These are phyloP conservation scores for Sinocyclocheilus maitianheensis DNA, from an alignment of 2,113 vertebrate genomes.

Conservation along the genomic window DNA sequence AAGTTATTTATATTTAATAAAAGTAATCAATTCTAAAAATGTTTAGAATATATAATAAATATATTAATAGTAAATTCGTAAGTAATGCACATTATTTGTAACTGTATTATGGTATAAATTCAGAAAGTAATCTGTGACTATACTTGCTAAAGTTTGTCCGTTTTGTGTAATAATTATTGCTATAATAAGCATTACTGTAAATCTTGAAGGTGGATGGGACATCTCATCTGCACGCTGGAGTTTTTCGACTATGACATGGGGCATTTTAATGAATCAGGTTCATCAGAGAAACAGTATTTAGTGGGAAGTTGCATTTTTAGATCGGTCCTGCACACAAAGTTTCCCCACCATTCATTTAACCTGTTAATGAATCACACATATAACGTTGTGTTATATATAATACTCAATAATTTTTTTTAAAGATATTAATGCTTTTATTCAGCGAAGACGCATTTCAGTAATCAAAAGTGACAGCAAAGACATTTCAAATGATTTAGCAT, in stretches of 20 bases:
- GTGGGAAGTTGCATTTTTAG: conserved; percentile 7
- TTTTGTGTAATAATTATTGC: background rate
- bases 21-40: background rate
- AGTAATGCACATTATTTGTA: background rate
- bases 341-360: background rate
- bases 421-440: background rate
- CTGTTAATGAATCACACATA: background rate
- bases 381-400: background rate
- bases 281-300: background rate
- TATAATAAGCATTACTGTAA: background rate
- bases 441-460: background rate
- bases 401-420: background rate
- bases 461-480: background rate
- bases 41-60: background rate
- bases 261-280: conserved; percentile 12
- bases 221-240: background rate
- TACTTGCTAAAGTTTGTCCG: background rate
- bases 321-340: background rate
- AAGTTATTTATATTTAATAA: background rate
- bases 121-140: background rate
- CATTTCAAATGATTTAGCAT: background rate
- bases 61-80: background rate
- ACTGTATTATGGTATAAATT: background rate
- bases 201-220: conserved; percentile 8
- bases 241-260: background rate